These are phyloP conservation scores for Gallinago solitaria DNA, from an alignment of 2,797 vertebrate species.

Conservation along the genomic window DNA sequence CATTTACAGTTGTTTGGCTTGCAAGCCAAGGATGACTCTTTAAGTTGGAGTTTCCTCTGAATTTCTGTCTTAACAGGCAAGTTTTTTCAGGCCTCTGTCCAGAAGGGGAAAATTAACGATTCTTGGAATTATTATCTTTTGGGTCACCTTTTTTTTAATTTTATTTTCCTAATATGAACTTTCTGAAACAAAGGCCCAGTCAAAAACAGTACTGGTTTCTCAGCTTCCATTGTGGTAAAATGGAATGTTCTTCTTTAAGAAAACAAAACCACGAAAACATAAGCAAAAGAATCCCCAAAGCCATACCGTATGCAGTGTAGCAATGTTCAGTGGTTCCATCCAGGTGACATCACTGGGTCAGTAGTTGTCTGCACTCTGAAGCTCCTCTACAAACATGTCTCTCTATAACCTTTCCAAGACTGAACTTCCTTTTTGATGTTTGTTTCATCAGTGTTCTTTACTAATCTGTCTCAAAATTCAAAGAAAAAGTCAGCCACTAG, in stretches of 20 bases:
- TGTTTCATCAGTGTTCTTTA: not conserved
- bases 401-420: not conserved
- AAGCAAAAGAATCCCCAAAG: slow-evolving; percentile 8
- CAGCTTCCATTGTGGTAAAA: not conserved
- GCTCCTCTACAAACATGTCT: not conserved
- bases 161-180: not conserved
- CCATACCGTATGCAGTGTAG: not conserved
- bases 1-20: slow-evolving; percentile 21
- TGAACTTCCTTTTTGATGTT: not conserved
- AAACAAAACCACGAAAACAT: not conserved
- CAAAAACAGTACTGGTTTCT: not conserved
- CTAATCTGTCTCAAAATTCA: not conserved
- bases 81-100: slow-evolving; percentile 24
- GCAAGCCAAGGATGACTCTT: not conserved
- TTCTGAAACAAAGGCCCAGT: not conserved
- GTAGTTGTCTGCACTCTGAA: not conserved
- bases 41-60: slow-evolving; percentile 51
- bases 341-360: slow-evolving; percentile 30
- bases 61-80: slow-evolving; percentile 40
- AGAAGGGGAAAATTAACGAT: not conserved
- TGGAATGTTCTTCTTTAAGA: not conserved
- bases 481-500: not conserved
- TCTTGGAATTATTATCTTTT: slow-evolving; percentile 21
- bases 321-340: not conserved
- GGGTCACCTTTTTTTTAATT: not conserved